A percentile compares a stretch with the other conserved stretches of the same genome.
These are phyloP conservation scores for Tenebrio molitor DNA, from an alignment of 1,140 invertebrate species.

Conservation along the genomic window DNA sequence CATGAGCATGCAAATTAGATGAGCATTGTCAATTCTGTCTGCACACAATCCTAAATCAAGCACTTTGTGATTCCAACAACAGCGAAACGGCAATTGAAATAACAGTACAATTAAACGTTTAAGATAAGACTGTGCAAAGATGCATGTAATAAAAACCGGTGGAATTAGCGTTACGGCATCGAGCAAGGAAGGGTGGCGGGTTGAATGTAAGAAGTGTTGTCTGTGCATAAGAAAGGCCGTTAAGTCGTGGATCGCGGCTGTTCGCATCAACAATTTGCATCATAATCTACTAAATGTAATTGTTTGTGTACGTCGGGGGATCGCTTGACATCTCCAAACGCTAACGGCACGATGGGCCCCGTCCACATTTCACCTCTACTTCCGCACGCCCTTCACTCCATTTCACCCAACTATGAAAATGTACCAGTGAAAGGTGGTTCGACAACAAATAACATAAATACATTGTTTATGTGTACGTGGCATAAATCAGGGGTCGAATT, in stretches of 20 bases:
- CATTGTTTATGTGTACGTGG: conserved; percentile 22
- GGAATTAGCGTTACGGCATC: conserved; percentile 7
- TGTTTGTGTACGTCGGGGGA: conserved; percentile 51
- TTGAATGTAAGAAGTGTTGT: conserved; percentile 28
- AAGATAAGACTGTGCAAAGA: conserved; percentile 28
- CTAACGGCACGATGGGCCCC: conserved; percentile 42
- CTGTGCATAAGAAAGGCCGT: conserved; percentile 49
- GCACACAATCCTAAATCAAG: conserved; percentile 10
- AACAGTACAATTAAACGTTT: conserved; percentile 29
- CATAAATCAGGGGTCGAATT: conserved; percentile 40
- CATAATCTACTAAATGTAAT: conserved; percentile 52
- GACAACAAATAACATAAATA: conserved; percentile 35
- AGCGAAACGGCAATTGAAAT: conserved; percentile 29
- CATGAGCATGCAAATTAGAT: conserved; percentile 8
- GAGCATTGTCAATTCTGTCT: conserved; percentile 22
- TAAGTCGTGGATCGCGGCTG: conserved; percentile 42
- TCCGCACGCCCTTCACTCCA: conserved; percentile 1
- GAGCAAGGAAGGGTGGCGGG: conserved; percentile 5
- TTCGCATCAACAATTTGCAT: conserved; percentile 53
- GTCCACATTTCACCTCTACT: conserved; percentile 21
- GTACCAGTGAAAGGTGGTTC: conserved; percentile 29
- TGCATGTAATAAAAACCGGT: conserved; percentile 33
- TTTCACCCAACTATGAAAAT: conserved; percentile 33
- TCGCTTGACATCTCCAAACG: conserved; percentile 50
- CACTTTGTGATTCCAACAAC: conserved; percentile 23